Conservation (phyloP, 2,797 vertebrate species). For the Lophotriccus pileatus region DNA sequence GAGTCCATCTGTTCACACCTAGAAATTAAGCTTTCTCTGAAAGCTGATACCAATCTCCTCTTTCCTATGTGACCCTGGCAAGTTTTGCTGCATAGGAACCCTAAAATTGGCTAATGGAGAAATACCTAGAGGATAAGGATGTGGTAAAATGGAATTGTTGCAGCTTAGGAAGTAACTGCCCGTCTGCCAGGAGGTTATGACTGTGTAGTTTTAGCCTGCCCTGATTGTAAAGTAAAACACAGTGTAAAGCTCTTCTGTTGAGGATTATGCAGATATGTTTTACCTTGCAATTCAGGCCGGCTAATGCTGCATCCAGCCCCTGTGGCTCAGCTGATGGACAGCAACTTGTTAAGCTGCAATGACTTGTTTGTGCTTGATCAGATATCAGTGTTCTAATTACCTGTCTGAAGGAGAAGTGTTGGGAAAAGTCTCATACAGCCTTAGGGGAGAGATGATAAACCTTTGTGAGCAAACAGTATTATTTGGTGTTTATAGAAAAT, state of each 20-base stretch:
- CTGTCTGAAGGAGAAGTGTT: neutral
- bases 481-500: neutral
- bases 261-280: slow-evolving; percentile 53
- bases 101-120: neutral
- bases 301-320: neutral
- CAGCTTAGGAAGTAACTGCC: neutral
- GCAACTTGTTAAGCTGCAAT: slow-evolving; percentile 17
- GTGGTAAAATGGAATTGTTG: slow-evolving; percentile 22
- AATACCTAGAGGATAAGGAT: neutral
- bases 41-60: neutral
- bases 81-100: neutral
- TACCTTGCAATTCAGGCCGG: neutral
- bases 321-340: neutral
- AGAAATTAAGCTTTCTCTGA: slow-evolving; percentile 19
- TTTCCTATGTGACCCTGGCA: neutral
- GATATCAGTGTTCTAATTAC: neutral
- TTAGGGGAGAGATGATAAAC: neutral
- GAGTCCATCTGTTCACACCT: slow-evolving; percentile 39
- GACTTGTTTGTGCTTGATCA: slow-evolving; percentile 24
- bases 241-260: slow-evolving; percentile 14
- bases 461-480: neutral
- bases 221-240: slow-evolving; percentile 23
- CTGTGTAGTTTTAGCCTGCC: slow-evolving; percentile 57
- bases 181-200: slow-evolving; percentile 26
- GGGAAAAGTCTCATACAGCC: neutral